These are phyloP conservation scores for Trinorchestia longiramus DNA, from an alignment of 1,140 invertebrate genomes.

Conservation along the genomic window DNA sequence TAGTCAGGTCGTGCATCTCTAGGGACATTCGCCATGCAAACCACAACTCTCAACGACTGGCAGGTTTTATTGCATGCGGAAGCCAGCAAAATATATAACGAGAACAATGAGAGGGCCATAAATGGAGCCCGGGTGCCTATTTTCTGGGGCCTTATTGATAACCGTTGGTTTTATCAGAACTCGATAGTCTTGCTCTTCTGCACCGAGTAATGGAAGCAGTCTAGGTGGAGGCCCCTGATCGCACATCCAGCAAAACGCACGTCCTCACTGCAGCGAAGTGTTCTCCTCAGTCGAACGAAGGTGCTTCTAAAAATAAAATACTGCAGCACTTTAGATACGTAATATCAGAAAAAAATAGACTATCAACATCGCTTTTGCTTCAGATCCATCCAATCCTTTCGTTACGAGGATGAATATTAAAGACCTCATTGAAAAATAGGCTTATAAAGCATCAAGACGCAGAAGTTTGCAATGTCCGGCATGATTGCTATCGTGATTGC, in stretches of 20 bases:
- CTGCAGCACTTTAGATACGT: too few species aligned
- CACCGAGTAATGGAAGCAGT: not conserved
- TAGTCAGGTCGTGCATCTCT: not conserved
- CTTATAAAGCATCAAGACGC: not conserved
- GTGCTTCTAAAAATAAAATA: not conserved
- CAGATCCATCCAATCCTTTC: not conserved
- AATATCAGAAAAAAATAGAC: not conserved
- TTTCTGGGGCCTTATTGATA: conserved; percentile 39
- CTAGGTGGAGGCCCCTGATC: not conserved
- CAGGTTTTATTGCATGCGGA: conserved; percentile 21
- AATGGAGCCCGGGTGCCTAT: conserved; percentile 33
- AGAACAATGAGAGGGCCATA: conserved; percentile 37
- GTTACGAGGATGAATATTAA: not conserved
- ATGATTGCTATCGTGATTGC: not conserved
- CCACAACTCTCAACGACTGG: not conserved
- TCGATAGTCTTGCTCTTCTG: conserved; percentile 8
- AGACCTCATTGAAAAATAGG: not conserved
- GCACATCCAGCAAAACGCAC: not conserved
- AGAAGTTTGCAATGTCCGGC: too few species aligned
- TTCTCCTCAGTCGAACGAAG: not conserved
- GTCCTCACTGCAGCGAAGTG: not conserved
- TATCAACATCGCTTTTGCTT: not conserved
- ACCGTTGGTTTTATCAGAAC: conserved; percentile 51
- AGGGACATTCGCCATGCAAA: not conserved
- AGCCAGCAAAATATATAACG: conserved; percentile 29